Base-by-base conservation (phyloP, 2,888 invertebrate species). In the Tyria jacobaeae region DNA sequence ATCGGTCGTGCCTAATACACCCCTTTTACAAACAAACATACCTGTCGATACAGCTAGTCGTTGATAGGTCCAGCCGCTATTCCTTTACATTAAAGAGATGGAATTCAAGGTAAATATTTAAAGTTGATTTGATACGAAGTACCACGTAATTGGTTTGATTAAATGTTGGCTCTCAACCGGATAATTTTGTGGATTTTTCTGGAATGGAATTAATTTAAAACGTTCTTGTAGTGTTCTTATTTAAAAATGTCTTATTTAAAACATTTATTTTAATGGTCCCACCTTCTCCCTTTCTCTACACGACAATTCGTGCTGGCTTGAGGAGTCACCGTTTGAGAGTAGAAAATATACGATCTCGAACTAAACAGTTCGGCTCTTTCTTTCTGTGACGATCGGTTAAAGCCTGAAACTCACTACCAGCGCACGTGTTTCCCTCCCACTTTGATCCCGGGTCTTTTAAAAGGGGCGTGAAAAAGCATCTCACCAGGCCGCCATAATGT, bases 21-120 rank as follows among this genome's bases (percentile, higher is more conserved):
- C 55, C 61, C 62, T 39, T 9, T n/a, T 17, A 61, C 44, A 61
- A 60, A 71, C 59, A 64, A 73, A 72, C 76, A 72, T 70, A 75
- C 70, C 76, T 75, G 78, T 81, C 70, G 75, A 49, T 57, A 61
- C 71, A 65, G 57, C 65, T 39, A 10, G 39, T 75, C n/a, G n/a
- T n/a, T n/a, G 77, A 81, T 79, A 74, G 71, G 68, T 61, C 64
- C 65, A 53, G 56, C n/a, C 39, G 53, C 63, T 47, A 60, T 75
- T 68, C 66, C 68, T 60, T 54, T 60, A 60, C 70, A 70, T 79
- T 75, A 80, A 70, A 71, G 68, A 34, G 66, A 62, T 64, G 41
- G 58, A 50, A 60, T 57, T 47, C 66, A 69, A 53, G 61, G 75
- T 76, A 68, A 75, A 78, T 71, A 72, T 79, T 76, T 68, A 57